Percentiles rank a stretch among this genome's conserved stretches.
These are phyloP conservation scores for Drosophila lacertosa DNA, from an alignment of 1,140 invertebrate species.

Conservation along the genomic window DNA sequence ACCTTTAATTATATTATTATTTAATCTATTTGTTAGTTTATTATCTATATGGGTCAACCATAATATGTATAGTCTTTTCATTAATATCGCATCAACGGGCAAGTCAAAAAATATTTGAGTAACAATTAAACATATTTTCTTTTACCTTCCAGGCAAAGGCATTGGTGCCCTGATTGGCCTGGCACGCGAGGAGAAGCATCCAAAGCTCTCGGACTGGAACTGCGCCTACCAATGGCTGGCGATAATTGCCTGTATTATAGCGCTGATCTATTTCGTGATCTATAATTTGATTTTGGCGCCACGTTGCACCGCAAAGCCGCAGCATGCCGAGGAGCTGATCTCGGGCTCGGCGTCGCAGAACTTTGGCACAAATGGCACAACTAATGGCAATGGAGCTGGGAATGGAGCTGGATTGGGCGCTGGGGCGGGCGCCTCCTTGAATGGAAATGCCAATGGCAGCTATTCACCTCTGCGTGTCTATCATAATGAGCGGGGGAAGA, in stretches of 20 bases:
- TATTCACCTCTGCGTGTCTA: conserved; percentile 91
- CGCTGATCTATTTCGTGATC: conserved; percentile 87
- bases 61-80: no score
- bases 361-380: conserved; percentile 77
- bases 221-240: conserved; percentile 87
- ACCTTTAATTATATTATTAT: no score
- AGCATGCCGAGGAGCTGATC: conserved; percentile 85
- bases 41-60: no score
- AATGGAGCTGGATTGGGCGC: conserved; percentile 35
- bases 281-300: conserved; percentile 90
- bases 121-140: no score
- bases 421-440: conserved; percentile 59
- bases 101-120: no score
- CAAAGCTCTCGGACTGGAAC: conserved; percentile 69
- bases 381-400: conserved; percentile 57
- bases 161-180: conserved; percentile 87
- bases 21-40: no score
- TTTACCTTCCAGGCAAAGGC: conserved; percentile 86
- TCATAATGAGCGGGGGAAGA: conserved; percentile 90
- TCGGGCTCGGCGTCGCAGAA: conserved; percentile 81
- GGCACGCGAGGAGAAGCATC: conserved; percentile 84
- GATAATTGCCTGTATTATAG: conserved; percentile 86
- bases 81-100: no score
- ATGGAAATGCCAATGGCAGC: conserved; percentile 85
- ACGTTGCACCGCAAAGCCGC: conserved; percentile 87